A percentile compares a stretch with the other conserved stretches of the same genome.
Evolutionary conservation across 2,797 vertebrate genomes (phyloP).

Genomic region (Pterois miles): DNA sequence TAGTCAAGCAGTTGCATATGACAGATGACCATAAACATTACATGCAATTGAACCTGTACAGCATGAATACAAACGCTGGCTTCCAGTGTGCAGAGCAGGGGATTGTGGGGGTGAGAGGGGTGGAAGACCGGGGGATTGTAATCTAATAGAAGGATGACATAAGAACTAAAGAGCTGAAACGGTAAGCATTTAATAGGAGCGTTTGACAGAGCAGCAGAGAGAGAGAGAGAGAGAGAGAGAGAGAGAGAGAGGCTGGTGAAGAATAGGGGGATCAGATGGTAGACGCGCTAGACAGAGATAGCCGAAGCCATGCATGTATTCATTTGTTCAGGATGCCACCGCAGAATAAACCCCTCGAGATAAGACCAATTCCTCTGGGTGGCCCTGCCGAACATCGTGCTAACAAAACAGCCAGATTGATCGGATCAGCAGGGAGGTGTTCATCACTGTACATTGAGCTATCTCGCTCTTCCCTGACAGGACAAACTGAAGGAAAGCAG

Average conservation of each 20-base stretch:
- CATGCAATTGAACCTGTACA: conserved; percentile 76
- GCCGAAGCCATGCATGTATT: conserved; percentile 46
- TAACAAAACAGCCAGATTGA: conserved; percentile 49
- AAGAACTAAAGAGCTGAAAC: conserved; percentile 83
- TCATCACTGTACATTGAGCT: conserved; percentile 47
- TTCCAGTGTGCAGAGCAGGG: conserved; percentile 42
- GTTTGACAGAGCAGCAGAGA: conserved; percentile 58
- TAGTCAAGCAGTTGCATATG: conserved; percentile 74
- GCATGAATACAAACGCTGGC: conserved; percentile 74
- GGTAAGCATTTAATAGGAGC: conserved; percentile 73
- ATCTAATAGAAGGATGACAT: conserved; percentile 84
- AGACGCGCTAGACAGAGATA: conserved; percentile 55
- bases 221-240: conserved; percentile 15
- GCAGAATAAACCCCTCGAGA: conserved; percentile 56
- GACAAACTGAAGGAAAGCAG: conserved; percentile 27
- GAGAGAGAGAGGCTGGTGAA: conserved; percentile 50
- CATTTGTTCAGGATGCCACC: conserved; percentile 59
- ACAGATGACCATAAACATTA: conserved; percentile 80
- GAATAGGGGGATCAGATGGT: conserved; percentile 64
- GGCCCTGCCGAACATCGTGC: conserved; percentile 9
- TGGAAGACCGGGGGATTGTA: conserved; percentile 48
- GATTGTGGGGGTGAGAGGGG: background rate
- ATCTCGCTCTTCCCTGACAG: conserved; percentile 26
- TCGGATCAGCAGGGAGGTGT: conserved; percentile 54
- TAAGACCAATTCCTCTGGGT: conserved; percentile 54